These are phyloP conservation scores for Diprion similis DNA, from an alignment of 1,140 invertebrate species.

Conservation along the genomic window DNA sequence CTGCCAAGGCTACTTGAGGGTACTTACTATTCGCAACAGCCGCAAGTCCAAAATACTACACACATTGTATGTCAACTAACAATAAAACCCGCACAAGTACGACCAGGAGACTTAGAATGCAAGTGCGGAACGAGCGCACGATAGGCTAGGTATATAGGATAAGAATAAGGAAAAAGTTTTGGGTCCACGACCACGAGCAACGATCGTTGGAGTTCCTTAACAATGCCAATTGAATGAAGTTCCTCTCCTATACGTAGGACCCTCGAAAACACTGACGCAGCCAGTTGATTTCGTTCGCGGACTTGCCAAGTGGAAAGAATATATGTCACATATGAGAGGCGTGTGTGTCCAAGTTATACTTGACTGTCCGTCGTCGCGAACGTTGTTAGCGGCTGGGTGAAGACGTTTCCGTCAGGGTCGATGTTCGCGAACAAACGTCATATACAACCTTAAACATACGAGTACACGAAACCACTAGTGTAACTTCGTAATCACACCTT, in stretches of 20 bases:
- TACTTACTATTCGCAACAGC: conserved; percentile 16
- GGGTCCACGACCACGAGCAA: neutral
- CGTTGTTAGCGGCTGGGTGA: neutral
- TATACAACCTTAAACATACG: neutral
- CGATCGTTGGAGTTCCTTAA: neutral
- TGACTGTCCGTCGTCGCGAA: neutral
- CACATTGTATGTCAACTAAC: too few species aligned
- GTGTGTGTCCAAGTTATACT: conserved; percentile 2
- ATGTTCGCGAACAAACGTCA: neutral
- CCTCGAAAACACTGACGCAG: conserved; percentile 3
- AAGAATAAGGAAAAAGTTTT: neutral
- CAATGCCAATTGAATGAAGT: conserved; percentile 3
- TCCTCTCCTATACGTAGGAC: neutral
- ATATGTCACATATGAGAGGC: neutral
- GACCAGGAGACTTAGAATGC: too few species aligned
- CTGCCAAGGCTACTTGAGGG: conserved; percentile 44
- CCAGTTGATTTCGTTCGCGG: neutral
- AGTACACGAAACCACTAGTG: neutral
- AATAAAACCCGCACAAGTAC: too few species aligned
- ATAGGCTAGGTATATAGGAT: too few species aligned
- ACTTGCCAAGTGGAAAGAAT: neutral
- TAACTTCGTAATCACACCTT: neutral
- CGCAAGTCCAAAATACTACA: too few species aligned
- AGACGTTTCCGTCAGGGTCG: neutral
- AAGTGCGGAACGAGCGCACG: too few species aligned